Evolutionary conservation across 2,888 invertebrate genomes (phyloP), one percentile per base, ranked within the genome.

Genomic region (Ennomos quercinarius): DNA sequence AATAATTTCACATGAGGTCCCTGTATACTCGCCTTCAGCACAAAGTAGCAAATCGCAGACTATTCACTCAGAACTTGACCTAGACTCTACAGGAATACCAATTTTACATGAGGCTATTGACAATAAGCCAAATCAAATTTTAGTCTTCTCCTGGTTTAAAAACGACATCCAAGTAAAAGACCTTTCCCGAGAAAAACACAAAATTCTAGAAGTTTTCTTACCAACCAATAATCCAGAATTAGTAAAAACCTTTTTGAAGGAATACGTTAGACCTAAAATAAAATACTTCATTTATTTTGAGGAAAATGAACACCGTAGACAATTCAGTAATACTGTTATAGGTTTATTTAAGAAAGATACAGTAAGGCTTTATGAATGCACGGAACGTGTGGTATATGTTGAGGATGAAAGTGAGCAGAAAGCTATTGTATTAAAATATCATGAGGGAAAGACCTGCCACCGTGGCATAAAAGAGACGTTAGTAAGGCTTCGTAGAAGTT

Each of bases 91-190:
- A 8, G 71, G 66, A 3, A 75, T 76, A 0, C 73, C 68, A 0
- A 73, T 75, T 8, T 38, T 74, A 39, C 39, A 75, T 0, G 75
- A 78, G 64, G 72, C 76, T 0, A 66, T 76, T 39, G 73, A 76
- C 34, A 70, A 64, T 1, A 76, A 80, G 49, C 67, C 76, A 0
- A 72, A 71, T 3, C 77, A 76, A 66, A 71, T 77, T n/a, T 12
- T 75, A 54, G 50, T 72, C 4, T 49, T 48, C 12, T 53, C 48
- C 2, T 74, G 73, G 69, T 43, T 45, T 40, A 67, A 52, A 64
- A 54, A 75, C 2, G 51, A 70, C 41, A 35, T 66, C 6, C 6
- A 11, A 9, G 70, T 74, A 8, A 73, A 71, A 54, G 45, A 71
- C 36, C 27, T 71, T 9, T 71, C 73, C 1, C 53, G 45, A 8